Evolutionary conservation across 2,113 vertebrate species (phyloP), one percentile per base, ranked within the genome.

Genomic region (Craseonycteris thonglongyai): DNA sequence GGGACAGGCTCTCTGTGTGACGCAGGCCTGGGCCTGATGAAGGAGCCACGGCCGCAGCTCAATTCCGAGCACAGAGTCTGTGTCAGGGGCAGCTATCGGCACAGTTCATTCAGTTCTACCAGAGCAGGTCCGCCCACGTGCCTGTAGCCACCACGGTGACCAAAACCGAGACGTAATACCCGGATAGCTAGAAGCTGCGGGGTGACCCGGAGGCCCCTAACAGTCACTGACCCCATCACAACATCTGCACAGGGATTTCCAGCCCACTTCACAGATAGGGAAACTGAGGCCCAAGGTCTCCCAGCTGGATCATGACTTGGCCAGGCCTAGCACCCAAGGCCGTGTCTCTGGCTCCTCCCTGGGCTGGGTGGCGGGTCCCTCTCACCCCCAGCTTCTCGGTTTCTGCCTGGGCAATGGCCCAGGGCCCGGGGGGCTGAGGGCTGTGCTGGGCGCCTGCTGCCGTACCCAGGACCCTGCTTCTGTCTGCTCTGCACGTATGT

Each of bases 401-500:
- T 94, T 89, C 72, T 89, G 45, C 82, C 51, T 75, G 63, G 82
- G 30, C 33, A 18, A 26, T 33, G 63, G 63, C 59, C 82, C 61
- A 28, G 79, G 71, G 1, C n/a, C 7, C 3, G 51, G 61, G 56
- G 42, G 33, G 56, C 42, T 2, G 45, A 84, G 76, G 66, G 45
- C 2, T 10, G 7, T n/a, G 71, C 61, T 40, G 81, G 54, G 79
- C 45, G n/a, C 85, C 63, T 26, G 56, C 59, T n/a, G 26, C 54
- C 83, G 59, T 6, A 2, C 13, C 58, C 49, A 22, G 65, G 66
- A 14, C 54, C 42, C 76, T 76, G 49, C 49, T 33, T 95, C 96
- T 97, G 71, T 93, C 95, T 85, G 76, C 92, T 95, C 96, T 92
- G 68, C 86, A 22, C 63, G 22, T 65, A 45, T 40, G 84, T 93